Percentiles rank a stretch among this genome's conserved stretches.
Evolutionary conservation across 2,797 vertebrate species (phyloP).

Genomic region (Neosilurus mollespiculum): DNA sequence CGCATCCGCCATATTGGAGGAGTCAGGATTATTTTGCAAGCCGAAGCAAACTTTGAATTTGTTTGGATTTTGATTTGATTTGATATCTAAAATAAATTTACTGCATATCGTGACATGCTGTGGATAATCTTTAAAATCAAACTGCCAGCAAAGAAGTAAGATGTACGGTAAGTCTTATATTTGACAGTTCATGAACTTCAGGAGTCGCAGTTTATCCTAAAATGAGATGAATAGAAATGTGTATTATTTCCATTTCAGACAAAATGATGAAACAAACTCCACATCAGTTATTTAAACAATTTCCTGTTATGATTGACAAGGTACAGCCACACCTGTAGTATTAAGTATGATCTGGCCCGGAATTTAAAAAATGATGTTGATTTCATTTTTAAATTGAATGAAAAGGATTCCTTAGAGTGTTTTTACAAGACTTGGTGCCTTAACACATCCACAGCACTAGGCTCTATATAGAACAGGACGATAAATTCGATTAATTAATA

Average conservation of each 20-base stretch:
- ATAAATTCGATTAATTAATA: too few relatives aligned
- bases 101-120: not conserved
- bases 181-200: not conserved
- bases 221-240: not conserved
- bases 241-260: not conserved
- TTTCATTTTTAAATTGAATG: too few relatives aligned
- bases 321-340: not conserved
- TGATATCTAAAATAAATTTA: not conserved
- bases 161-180: too few relatives aligned
- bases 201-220: not conserved
- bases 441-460: too few relatives aligned
- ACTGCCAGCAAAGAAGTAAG: not conserved
- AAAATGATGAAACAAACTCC: not conserved
- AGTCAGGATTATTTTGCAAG: not conserved
- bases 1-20: conserved; percentile 8
- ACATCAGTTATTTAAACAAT: not conserved
- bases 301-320: not conserved
- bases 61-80: not conserved
- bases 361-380: too few relatives aligned
- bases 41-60: not conserved
- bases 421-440: too few relatives aligned
- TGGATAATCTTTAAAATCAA: not conserved
- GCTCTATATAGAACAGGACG: too few relatives aligned
- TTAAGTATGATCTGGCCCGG: not conserved
- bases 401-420: too few relatives aligned